Evolutionary conservation across 2,113 vertebrate genomes (phyloP).

Genomic region (Ariopsis seemanni): DNA sequence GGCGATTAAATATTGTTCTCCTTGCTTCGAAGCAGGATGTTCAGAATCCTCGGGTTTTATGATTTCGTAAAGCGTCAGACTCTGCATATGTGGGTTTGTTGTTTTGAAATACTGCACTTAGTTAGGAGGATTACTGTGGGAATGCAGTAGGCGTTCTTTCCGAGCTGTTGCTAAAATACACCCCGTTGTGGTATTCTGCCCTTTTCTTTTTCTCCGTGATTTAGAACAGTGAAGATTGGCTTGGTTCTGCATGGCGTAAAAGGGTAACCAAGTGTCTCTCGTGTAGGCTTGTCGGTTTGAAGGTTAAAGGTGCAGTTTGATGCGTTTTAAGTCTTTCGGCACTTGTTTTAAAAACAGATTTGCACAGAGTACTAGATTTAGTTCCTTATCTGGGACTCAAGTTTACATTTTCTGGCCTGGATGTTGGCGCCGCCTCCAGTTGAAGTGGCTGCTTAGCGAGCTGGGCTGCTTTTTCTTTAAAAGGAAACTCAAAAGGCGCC

Average conservation of each 20-base stretch:
- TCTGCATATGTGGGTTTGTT: background rate
- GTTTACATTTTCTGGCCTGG: background rate
- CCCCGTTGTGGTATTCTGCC: background rate
- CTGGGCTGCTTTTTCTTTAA: background rate
- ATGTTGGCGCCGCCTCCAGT: background rate
- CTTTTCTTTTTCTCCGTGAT: background rate
- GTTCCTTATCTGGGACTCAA: background rate
- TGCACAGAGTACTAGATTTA: background rate
- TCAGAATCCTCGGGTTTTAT: background rate
- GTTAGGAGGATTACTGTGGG: background rate
- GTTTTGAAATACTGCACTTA: background rate
- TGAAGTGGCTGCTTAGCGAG: background rate
- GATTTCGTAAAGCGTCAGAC: background rate
- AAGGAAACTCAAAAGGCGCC: background rate
- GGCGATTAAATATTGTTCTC: background rate
- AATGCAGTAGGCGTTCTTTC: conserved; percentile 7
- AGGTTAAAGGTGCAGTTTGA: background rate
- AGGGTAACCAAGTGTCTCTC: background rate
- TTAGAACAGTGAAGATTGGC: background rate
- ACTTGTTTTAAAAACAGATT: background rate
- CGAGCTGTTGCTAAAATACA: background rate
- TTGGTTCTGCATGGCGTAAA: background rate
- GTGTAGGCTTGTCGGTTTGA: background rate
- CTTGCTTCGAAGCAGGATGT: background rate
- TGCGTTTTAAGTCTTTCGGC: background rate